Percentiles rank a stretch among this genome's conserved stretches.
Evolutionary conservation across 2,797 vertebrate species (phyloP).

Genomic region (Parambassis ranga): DNA sequence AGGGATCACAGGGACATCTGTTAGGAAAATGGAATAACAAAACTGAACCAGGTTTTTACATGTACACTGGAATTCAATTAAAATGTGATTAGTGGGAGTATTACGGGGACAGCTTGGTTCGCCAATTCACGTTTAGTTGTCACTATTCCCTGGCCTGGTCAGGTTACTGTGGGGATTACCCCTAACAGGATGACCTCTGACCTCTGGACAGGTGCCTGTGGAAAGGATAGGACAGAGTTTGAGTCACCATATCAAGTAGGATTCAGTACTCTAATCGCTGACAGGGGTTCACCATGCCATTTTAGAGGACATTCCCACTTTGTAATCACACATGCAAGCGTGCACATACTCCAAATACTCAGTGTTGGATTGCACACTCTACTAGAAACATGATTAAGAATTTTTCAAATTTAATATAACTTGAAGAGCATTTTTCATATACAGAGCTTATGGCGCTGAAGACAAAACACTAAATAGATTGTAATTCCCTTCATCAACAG

Average conservation of each 20-base stretch:
- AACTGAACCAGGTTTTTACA: constrained; percentile 81
- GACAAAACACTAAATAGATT: constrained; percentile 24
- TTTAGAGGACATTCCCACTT: constrained; percentile 53
- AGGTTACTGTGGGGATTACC: constrained; percentile 75
- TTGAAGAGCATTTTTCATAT: background rate
- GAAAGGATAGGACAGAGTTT: constrained; percentile 55
- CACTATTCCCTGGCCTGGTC: constrained; percentile 65
- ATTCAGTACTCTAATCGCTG: constrained; percentile 48
- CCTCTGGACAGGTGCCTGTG: constrained; percentile 71
- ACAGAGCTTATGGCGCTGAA: background rate
- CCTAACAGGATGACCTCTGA: constrained; percentile 70
- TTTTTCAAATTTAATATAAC: background rate
- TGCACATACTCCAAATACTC: constrained; percentile 33
- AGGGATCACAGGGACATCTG: constrained; percentile 83
- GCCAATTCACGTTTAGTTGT: constrained; percentile 44
- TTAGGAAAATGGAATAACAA: constrained; percentile 84
- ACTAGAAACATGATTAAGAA: constrained; percentile 16
- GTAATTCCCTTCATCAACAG: constrained; percentile 19
- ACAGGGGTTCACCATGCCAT: constrained; percentile 47
- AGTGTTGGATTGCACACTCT: constrained; percentile 12
- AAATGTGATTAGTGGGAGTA: constrained; percentile 77
- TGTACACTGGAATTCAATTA: constrained; percentile 81
- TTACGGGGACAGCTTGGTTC: constrained; percentile 56
- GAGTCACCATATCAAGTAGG: constrained; percentile 63
- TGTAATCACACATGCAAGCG: constrained; percentile 44